A percentile compares a stretch with the other conserved stretches of the same genome.
These are phyloP conservation scores for Zosterops lateralis DNA, from an alignment of 2,113 vertebrate genomes.

Conservation along the genomic window DNA sequence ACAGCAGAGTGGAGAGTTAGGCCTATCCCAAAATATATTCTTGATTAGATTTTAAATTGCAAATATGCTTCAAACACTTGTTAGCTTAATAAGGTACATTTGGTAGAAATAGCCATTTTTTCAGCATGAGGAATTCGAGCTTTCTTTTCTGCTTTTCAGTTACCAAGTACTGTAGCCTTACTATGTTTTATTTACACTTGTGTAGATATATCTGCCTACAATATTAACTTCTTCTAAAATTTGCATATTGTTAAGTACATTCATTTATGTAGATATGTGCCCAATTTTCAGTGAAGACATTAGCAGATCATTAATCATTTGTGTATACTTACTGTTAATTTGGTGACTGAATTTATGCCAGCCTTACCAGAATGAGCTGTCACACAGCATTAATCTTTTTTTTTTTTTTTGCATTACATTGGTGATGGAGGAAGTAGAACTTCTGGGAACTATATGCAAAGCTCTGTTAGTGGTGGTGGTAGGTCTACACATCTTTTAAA, in stretches of 20 bases:
- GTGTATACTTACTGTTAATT: background rate
- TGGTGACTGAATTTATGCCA: background rate
- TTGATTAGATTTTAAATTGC: background rate
- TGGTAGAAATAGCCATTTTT: background rate
- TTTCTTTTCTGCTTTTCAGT: background rate
- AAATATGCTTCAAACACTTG: background rate
- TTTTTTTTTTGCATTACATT: background rate
- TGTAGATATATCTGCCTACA: background rate
- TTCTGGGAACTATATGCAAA: background rate
- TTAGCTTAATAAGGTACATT: background rate
- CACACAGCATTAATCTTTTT: background rate
- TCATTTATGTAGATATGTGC: background rate
- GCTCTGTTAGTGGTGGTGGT: background rate
- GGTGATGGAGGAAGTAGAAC: background rate
- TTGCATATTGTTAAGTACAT: background rate
- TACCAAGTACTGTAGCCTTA: background rate
- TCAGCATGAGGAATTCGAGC: background rate
- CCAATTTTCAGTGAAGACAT: background rate
- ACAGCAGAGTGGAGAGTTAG: background rate
- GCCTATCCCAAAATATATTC: background rate
- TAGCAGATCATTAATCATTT: background rate
- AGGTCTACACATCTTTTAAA: background rate
- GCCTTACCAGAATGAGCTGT: background rate
- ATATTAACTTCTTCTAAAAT: background rate
- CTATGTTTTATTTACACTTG: background rate